Conservation (phyloP, 2,888 invertebrate genomes). For the Drosophila mimetica region DNA sequence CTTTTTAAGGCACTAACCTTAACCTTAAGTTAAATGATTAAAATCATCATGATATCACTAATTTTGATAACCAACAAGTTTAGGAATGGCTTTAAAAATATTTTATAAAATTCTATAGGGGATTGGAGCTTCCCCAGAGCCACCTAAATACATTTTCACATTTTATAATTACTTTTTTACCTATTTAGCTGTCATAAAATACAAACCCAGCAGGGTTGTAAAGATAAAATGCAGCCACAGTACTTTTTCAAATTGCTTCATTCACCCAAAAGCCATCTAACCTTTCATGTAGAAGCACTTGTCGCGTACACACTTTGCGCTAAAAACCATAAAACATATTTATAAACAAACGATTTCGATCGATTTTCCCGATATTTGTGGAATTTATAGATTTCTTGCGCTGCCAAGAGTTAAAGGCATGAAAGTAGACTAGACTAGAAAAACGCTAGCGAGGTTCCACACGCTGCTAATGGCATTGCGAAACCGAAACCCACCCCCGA, state of each 20-base stretch:
- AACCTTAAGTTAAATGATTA: too few species aligned
- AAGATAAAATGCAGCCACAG: conserved; percentile 11
- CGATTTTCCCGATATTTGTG: background rate
- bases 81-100: too few species aligned
- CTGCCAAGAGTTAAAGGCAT: background rate
- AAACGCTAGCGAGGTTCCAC: background rate
- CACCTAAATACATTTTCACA: background rate
- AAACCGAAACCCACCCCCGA: background rate
- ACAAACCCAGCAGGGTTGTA: conserved; percentile 21
- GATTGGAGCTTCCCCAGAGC: background rate
- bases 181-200: conserved; percentile 10
- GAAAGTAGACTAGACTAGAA: background rate
- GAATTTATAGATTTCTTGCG: background rate
- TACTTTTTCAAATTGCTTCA: conserved; percentile 6
- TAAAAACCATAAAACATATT: background rate
- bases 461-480: background rate
- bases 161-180: conserved; percentile 24
- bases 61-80: too few species aligned
- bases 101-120: conserved; percentile 3
- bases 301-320: background rate
- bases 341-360: background rate
- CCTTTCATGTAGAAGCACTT: conserved; percentile 4
- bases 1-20: too few species aligned
- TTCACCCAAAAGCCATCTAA: conserved; percentile 5
- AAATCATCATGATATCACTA: too few species aligned